phyloP scores from a whole-genome alignment of 1,140 invertebrate species.

The Drosophila kurseongensis region DNA sequence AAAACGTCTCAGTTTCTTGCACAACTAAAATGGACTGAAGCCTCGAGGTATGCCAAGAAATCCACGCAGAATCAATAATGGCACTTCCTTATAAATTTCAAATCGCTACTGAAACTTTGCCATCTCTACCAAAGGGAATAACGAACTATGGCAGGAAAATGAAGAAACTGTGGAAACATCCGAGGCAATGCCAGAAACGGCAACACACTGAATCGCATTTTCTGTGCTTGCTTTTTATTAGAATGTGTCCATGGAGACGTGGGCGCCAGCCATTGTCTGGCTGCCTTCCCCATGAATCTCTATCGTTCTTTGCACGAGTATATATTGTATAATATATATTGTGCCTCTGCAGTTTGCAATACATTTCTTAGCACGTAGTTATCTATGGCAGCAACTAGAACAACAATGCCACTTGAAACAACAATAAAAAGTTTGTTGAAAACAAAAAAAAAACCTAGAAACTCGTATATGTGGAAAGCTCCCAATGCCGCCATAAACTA shows the following conservation, averaged over 20 bases:
- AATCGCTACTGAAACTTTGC: not conserved
- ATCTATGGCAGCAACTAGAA: slow-evolving; percentile 58
- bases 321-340: slow-evolving; percentile 30
- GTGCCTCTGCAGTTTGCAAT: slow-evolving; percentile 64
- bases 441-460: slow-evolving; percentile 38
- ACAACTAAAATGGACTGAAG: too few relatives aligned
- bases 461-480: slow-evolving; percentile 30
- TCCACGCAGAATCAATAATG: not conserved
- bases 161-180: slow-evolving; percentile 37
- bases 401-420: slow-evolving; percentile 64
- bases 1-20: too few relatives aligned
- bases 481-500: slow-evolving; percentile 25
- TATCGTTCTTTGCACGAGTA: slow-evolving; percentile 16
- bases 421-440: slow-evolving; percentile 73
- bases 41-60: not conserved
- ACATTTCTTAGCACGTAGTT: slow-evolving; percentile 81
- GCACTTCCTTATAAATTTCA: not conserved
- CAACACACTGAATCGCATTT: slow-evolving; percentile 63
- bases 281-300: slow-evolving; percentile 45
- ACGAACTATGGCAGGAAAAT: slow-evolving; percentile 28
- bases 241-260: slow-evolving; percentile 78
- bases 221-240: slow-evolving; percentile 75
- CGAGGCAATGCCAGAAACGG: slow-evolving; percentile 45
- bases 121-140: slow-evolving; percentile 46
- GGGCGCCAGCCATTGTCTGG: slow-evolving; percentile 74